Percentiles rank a stretch among this genome's conserved stretches.
phyloP scores from a whole-genome alignment of 2,888 invertebrate species.

The Stictocephala bisonia region DNA sequence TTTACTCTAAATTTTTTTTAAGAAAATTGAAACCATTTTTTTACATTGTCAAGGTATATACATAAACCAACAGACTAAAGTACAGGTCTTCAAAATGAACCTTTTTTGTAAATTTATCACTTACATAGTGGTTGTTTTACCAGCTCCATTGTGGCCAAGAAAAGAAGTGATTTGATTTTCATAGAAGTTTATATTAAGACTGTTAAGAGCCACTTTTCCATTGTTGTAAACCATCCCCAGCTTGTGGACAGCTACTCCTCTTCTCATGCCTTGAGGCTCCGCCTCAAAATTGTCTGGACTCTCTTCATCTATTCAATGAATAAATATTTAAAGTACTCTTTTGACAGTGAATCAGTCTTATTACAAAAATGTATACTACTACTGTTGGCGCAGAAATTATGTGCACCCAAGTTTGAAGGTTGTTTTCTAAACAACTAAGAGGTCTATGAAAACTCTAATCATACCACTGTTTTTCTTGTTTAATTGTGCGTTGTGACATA shows the following conservation, averaged over 20 bases:
- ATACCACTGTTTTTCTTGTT: no score
- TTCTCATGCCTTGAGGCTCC: constrained; percentile 65
- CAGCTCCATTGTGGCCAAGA: constrained; percentile 91
- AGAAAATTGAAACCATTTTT: neutral
- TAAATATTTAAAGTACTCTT: no score
- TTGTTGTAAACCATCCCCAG: constrained; percentile 77
- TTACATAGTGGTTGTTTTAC: constrained; percentile 93
- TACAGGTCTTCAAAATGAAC: no score
- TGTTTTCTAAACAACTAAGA: no score
- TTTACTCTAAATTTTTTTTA: no score
- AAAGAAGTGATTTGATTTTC: constrained; percentile 88
- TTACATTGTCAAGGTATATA: no score
- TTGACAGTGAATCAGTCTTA: no score
- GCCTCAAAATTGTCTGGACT: constrained; percentile 63
- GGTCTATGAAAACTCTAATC: no score
- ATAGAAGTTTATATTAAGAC: constrained; percentile 82
- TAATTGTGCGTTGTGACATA: no score
- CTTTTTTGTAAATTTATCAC: constrained; percentile 64
- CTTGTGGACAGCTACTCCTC: constrained; percentile 80
- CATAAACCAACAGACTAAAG: neutral
- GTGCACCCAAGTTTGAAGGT: no score
- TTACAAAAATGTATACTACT: no score
- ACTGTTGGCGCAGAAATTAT: no score
- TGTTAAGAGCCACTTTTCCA: constrained; percentile 75
- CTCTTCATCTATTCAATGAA: constrained; percentile 32